Evolutionary conservation across 1,140 invertebrate genomes (phyloP).

Genomic region (Nixonia krombeini): DNA sequence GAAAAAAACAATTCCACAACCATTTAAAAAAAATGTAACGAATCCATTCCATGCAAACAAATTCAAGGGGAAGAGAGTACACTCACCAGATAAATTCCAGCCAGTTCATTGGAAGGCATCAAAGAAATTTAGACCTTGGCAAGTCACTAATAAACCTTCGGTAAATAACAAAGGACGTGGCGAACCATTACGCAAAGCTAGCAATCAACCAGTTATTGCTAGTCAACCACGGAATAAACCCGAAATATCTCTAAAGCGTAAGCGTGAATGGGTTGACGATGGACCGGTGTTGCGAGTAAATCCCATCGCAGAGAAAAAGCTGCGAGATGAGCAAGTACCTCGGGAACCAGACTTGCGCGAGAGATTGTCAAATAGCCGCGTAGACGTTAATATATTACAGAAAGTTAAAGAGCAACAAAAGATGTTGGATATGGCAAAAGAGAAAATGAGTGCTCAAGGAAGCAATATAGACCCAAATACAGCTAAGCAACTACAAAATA

Average conservation of each 20-base stretch:
- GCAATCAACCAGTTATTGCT: background rate
- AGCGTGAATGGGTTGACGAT: constrained; percentile 46
- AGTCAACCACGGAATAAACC: background rate
- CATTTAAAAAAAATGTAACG: constrained; percentile 15
- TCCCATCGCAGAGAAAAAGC: constrained; percentile 55
- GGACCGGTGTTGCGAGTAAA: constrained; percentile 33
- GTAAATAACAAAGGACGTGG: constrained; percentile 4
- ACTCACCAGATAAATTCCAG: constrained; percentile 41
- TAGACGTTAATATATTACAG: constrained; percentile 53
- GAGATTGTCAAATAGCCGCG: constrained; percentile 53
- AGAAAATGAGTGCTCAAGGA: constrained; percentile 53
- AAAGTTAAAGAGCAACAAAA: constrained; percentile 62
- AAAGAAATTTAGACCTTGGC: constrained; percentile 48
- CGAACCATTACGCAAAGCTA: constrained; percentile 11
- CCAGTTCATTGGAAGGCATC: constrained; percentile 35
- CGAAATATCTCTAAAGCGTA: constrained; percentile 30
- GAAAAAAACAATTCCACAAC: constrained; percentile 5
- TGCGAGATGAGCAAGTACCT: constrained; percentile 31
- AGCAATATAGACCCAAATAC: constrained; percentile 54
- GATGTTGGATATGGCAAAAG: constrained; percentile 62
- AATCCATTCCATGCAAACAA: constrained; percentile 26
- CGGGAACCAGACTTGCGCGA: constrained; percentile 55
- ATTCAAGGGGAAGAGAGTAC: constrained; percentile 37
- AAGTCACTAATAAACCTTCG: constrained; percentile 23
- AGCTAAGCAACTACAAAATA: constrained; percentile 63